Base-by-base conservation (phyloP, 1,140 invertebrate species). In the Harlomillsia oculata region DNA sequence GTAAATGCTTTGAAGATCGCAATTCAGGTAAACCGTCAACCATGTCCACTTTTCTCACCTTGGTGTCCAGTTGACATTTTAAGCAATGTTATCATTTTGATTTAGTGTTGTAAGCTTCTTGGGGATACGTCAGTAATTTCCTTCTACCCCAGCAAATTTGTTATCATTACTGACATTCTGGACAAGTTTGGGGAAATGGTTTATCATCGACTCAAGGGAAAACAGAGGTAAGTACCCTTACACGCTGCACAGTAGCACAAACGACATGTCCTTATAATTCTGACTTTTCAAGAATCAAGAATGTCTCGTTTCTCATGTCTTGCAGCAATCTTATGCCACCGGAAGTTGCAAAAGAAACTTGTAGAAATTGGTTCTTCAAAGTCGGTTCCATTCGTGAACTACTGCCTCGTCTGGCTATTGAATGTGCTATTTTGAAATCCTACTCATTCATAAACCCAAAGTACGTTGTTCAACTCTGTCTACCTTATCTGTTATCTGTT, bases 281-380 rank as follows among this genome's bases (percentile, higher is more conserved):
- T 6, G 5, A 16, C n/a, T 40, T 6, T 40, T 40, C 16, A 16
- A 40, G n/a, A 16, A 40, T 40, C 14, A 16, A 40, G n/a, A 6
- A 55, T 18, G 53, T 53, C 32, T 40, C 56, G n/a, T n/a, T n/a
- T n/a, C n/a, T n/a, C n/a, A n/a, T n/a, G n/a, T n/a, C 9, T 44
- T 50, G 4, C 26, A 71, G 73, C 46, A 81, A 84, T 59, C 81
- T 84, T 75, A 82, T 92, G 11, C 82, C 87, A 13, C 40, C 49
- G 9, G 90, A 94, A 70, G 76, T 81, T 56, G 91, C 92, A 0
- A 91, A 91, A 71, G 94, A 98, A 75, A 97, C 91, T 8, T 96
- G 93, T 71, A 80, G 88, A 56, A 98, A 98, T 77, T 98, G 95
- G 95, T 94, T 97, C 74, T 97, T 90, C 72, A 98, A 98, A 78